These are phyloP conservation scores for Peromyscus aztecus DNA, from an alignment of 2,797 vertebrate species.

Conservation along the genomic window DNA sequence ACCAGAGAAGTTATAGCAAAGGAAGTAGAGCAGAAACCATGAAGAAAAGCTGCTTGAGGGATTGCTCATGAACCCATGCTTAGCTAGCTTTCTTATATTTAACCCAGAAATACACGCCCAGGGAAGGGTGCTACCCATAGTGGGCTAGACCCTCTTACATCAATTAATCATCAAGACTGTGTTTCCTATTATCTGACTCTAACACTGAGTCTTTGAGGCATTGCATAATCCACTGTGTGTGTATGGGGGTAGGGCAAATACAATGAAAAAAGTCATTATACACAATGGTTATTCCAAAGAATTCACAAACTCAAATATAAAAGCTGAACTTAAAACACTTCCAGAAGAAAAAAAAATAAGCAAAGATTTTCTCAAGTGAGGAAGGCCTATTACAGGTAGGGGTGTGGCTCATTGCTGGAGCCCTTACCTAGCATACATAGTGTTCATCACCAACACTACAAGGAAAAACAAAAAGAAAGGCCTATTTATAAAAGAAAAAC, in stretches of 20 bases:
- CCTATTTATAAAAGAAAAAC: neutral
- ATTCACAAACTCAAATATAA: neutral
- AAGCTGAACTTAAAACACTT: neutral
- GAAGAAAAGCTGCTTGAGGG: neutral
- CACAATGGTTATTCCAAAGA: neutral
- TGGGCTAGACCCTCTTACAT: neutral
- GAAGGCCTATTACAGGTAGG: neutral
- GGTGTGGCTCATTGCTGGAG: neutral
- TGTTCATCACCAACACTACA: neutral
- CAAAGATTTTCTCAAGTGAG: neutral
- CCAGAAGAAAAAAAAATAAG: neutral
- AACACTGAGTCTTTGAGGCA: neutral
- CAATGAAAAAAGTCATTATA: neutral
- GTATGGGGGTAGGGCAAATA: neutral
- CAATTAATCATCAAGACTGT: neutral
- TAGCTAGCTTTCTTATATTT: neutral
- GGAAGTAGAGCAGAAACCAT: neutral
- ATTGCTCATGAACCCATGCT: neutral
- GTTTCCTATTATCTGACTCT: neutral
- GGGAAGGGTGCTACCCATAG: neutral
- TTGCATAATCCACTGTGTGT: neutral
- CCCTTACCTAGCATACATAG: neutral
- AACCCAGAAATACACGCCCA: neutral
- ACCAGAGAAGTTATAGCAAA: neutral
- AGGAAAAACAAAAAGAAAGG: neutral